phyloP scores from a whole-genome alignment of 2,113 vertebrate species.

The Istiophorus platypterus region DNA sequence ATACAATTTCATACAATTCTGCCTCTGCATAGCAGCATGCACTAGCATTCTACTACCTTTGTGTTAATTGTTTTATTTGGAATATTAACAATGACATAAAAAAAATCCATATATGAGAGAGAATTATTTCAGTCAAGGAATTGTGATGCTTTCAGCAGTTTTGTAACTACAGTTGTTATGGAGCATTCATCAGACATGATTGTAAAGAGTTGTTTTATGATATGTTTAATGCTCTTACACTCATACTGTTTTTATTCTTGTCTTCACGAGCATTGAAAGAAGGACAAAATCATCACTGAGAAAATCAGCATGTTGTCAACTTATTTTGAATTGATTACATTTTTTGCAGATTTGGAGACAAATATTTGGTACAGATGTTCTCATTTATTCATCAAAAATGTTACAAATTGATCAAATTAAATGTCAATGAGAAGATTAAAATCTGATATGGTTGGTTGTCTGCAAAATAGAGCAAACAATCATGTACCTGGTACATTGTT shows the following conservation, averaged over 20 bases:
- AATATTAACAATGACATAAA: not conserved
- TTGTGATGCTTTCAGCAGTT: not conserved
- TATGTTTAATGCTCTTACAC: not conserved
- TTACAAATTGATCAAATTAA: conserved; percentile 21
- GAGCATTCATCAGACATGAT: not conserved
- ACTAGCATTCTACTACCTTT: not conserved
- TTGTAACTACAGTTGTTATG: not conserved
- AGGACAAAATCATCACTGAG: conserved; percentile 26
- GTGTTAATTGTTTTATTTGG: not conserved
- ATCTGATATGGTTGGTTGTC: conserved; percentile 10
- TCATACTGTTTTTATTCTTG: not conserved
- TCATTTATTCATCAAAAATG: conserved; percentile 6
- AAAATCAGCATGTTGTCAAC: conserved; percentile 26
- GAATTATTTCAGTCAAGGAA: not conserved
- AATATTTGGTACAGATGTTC: conserved; percentile 13
- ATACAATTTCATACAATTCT: conserved; percentile 1
- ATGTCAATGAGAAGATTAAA: conserved; percentile 21
- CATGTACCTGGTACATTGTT: conserved; percentile 42
- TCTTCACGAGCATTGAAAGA: conserved; percentile 2
- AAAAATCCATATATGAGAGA: not conserved
- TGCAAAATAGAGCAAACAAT: conserved; percentile 25
- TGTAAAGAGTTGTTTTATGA: not conserved
- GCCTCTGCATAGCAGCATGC: too few relatives aligned
- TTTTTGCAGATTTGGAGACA: conserved; percentile 31
- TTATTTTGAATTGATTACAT: conserved; percentile 53